These are phyloP conservation scores for Octodonta nipae DNA, from an alignment of 2,888 invertebrate species.

Conservation along the genomic window DNA sequence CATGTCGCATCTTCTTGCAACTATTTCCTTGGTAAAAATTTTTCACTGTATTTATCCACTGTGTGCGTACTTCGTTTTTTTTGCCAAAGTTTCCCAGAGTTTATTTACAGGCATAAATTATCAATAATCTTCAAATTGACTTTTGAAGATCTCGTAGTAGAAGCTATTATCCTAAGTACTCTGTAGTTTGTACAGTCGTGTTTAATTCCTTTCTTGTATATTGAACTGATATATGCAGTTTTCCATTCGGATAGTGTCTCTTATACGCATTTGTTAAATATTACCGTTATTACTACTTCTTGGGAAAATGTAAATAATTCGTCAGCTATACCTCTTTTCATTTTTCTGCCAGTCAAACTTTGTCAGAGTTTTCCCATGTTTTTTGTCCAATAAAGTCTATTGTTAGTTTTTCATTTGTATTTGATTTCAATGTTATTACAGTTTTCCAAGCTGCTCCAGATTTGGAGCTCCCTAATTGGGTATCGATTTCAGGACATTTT, in stretches of 20 bases:
- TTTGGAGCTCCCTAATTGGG: constrained; percentile 1
- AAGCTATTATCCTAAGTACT: neutral
- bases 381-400: constrained; percentile 1
- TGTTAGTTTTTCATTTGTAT: neutral
- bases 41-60: neutral
- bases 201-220: constrained; percentile 1
- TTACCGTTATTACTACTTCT: neutral
- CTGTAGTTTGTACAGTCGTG: constrained; percentile 1
- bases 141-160: neutral
- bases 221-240: neutral
- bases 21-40: neutral
- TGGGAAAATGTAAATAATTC: neutral
- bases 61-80: no score
- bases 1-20: neutral
- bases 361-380: no score
- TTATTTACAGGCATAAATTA: neutral
- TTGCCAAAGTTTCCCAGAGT: neutral
- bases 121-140: constrained; percentile 1
- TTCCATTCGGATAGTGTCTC: neutral
- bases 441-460: constrained; percentile 1
- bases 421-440: constrained; percentile 1
- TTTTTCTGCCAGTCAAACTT: no score
- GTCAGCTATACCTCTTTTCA: no score
- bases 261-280: constrained; percentile 1
- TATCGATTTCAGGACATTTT: constrained; percentile 1